These are phyloP conservation scores for Megalurothrips usitatus DNA, from an alignment of 2,888 invertebrate species.

Conservation along the genomic window DNA sequence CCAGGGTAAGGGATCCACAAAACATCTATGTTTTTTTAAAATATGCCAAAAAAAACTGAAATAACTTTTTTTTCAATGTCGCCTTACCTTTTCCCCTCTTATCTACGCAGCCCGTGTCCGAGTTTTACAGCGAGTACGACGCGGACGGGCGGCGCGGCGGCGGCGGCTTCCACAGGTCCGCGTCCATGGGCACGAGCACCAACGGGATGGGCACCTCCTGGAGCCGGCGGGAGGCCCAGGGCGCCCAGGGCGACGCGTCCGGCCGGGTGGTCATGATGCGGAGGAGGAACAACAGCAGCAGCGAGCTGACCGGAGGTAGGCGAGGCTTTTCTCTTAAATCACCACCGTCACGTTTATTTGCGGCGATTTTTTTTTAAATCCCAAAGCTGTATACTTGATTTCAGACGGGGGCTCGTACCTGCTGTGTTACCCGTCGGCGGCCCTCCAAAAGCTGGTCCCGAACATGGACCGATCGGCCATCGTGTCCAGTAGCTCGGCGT, in stretches of 20 bases:
- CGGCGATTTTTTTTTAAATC: too few species aligned
- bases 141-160: slow-evolving; percentile 49
- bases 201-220: slow-evolving; percentile 53
- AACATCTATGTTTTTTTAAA: too few species aligned
- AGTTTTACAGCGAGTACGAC: slow-evolving; percentile 28
- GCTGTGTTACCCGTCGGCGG: slow-evolving; percentile 83
- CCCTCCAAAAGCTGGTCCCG: slow-evolving; percentile 73
- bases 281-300: slow-evolving; percentile 65
- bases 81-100: neutral
- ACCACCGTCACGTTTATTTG: too few species aligned
- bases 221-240: slow-evolving; percentile 51
- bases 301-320: slow-evolving; percentile 52
- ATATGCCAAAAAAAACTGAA: neutral
- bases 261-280: slow-evolving; percentile 58
- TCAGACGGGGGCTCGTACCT: slow-evolving; percentile 72
- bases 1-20: neutral
- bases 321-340: neutral
- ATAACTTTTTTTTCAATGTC: neutral
- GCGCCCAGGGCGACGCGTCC: slow-evolving; percentile 45
- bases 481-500: slow-evolving; percentile 45
- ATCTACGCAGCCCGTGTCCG: slow-evolving; percentile 36
- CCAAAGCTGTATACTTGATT: slow-evolving; percentile 34
- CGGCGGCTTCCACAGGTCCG: slow-evolving; percentile 73
- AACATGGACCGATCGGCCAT: slow-evolving; percentile 56
- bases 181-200: slow-evolving; percentile 82